A percentile compares a stretch with the other conserved stretches of the same genome.
Conservation (phyloP, 2,113 vertebrate species). For the Sinocyclocheilus maitianheensis region DNA sequence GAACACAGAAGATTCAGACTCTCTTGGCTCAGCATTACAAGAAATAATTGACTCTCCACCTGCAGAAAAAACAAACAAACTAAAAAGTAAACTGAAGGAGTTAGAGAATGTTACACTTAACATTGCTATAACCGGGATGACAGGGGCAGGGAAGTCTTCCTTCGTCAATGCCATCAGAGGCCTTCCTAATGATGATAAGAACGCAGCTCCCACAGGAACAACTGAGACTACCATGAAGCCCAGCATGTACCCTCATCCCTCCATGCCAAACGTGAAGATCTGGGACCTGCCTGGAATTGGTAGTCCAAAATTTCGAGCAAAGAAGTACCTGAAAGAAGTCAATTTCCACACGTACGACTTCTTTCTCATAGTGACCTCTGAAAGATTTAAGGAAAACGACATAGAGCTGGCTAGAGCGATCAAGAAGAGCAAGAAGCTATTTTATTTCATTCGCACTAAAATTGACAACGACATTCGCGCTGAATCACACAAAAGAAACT, state of each 20-base stretch:
- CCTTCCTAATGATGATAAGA: constrained; percentile 42
- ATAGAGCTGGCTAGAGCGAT: constrained; percentile 50
- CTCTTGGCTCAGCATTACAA: not conserved
- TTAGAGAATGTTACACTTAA: constrained; percentile 46
- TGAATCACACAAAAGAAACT: not conserved
- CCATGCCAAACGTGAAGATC: constrained; percentile 50
- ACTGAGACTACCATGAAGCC: constrained; percentile 49
- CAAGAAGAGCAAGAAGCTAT: constrained; percentile 51
- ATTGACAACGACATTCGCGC: constrained; percentile 58
- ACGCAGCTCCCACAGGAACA: constrained; percentile 48
- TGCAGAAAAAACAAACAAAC: not conserved
- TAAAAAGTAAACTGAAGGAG: not conserved
- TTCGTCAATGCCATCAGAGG: constrained; percentile 61
- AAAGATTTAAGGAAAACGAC: constrained; percentile 57
- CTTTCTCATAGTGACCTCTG: constrained; percentile 58
- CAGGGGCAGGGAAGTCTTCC: constrained; percentile 59
- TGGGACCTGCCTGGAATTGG: constrained; percentile 65
- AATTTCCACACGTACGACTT: constrained; percentile 59
- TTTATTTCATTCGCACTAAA: constrained; percentile 65
- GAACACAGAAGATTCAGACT: not conserved
- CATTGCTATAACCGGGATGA: constrained; percentile 59
- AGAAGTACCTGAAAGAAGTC: constrained; percentile 51
- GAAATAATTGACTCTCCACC: not conserved
- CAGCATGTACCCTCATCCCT: constrained; percentile 53
- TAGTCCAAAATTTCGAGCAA: constrained; percentile 49